Base-by-base conservation (phyloP, 2,888 invertebrate genomes). In the Siphonodentalium dalli region DNA sequence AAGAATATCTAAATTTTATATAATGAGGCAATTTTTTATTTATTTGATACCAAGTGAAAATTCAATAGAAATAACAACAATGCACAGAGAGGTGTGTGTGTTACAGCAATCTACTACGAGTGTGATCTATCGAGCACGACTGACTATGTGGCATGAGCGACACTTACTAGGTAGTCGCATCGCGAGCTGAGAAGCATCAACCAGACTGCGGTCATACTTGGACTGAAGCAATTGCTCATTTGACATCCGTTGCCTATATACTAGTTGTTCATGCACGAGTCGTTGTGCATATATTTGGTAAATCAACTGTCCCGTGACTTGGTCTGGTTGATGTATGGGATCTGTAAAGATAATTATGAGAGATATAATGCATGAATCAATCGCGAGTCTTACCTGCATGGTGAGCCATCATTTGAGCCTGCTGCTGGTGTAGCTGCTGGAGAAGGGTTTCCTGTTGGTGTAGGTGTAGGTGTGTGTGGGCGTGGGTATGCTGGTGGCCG, bases 401-500 rank as follows among this genome's bases (percentile, higher is more conserved):
- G 35, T 35, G 38, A 21, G 21, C 24, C 34, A 27, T 35, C 23
- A 24, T 28, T 39, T 41, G 28, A 43, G 9, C 31, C 24, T 8
- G 37, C 35, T 26, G 54, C 31, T 33, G 26, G 24, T 37, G 38
- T 24, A 31, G 20, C 21, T 53, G 53, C 13, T 52, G 0, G 54
- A 29, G 43, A 37, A 33, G 45, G 49, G 33, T 50, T 31, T 69
- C 68, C 40, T 65, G 69, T 42, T 71, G 72, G 56, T 76, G 89
- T 68, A 88, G 86, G 85, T 91, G 90, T 70, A 91, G 87, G 85
- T 91, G 91, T 69, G 90, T 88, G 85, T 91, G 91, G 74, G 92
- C 90, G 85, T 93, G 93, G 78, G 93, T 91, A 83, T 93, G 93
- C 69, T 92, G 91, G 85, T 93, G 93, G 77, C 92, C 91, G 84